Base-by-base conservation (phyloP, 53 echinoderm and acorn worm genomes). In the Pentamera pediparva region DNA sequence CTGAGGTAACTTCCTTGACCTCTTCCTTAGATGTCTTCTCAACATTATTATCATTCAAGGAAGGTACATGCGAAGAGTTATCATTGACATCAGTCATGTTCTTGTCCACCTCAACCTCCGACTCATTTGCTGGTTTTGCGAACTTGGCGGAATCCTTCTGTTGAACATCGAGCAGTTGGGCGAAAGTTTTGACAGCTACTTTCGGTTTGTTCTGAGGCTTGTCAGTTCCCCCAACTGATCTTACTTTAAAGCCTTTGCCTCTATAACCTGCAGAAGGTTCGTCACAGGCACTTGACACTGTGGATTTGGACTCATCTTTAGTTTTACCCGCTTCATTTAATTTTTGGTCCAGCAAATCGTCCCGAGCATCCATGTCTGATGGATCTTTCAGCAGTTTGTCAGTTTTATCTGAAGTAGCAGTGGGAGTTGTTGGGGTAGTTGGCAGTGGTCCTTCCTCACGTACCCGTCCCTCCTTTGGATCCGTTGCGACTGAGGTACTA, bases 121-220 rank as follows among this genome's bases (percentile, higher is more conserved):
- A 12, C 12, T 12, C 12, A 45, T n/a, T 17, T 12, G 58, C 30
- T 11, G 58, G 2, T 57, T 15, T 11, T n/a, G n/a, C n/a, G n/a
- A n/a, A n/a, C n/a, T n/a, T n/a, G n/a, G n/a, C n/a, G n/a, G n/a
- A n/a, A n/a, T n/a, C n/a, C n/a, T n/a, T n/a, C n/a, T n/a, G n/a
- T n/a, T n/a, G n/a, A n/a, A n/a, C n/a, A n/a, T n/a, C n/a, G n/a
- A n/a, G n/a, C 30, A 67, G 26, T 43, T 43, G 67, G 5, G 45
- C 43, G 30, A 67, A 67, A 6, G 67, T 67, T 67, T 67, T 67
- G 29, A 67, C 67, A 38, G 43, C 30, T 18, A 32, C 31, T n/a
- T 61, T 61, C 28, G 41, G 30, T 39, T 67, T 67, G 11, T 41
- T 6, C 21, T 27, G 11, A 4, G 19, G 4, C 27, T 67, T 67